phyloP scores from a whole-genome alignment of 1,140 invertebrate species.

The Sycophila sp. region DNA sequence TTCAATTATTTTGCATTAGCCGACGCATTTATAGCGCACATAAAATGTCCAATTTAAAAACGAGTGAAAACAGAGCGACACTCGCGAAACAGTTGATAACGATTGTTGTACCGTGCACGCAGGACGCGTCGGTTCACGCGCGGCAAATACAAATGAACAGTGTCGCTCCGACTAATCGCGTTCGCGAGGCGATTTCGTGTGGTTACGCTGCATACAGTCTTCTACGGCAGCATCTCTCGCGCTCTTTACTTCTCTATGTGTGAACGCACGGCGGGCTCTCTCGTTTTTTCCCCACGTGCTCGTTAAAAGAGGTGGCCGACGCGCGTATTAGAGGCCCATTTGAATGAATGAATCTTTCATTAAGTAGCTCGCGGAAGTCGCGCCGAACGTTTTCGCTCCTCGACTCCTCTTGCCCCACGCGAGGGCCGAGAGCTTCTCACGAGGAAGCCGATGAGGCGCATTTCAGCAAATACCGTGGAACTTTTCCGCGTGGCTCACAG shows the following conservation, averaged over 20 bases:
- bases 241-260: neutral
- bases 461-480: no score
- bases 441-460: no score
- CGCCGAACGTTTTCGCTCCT: no score
- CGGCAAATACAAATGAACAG: slow-evolving; percentile 44
- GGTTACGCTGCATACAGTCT: no score
- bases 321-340: slow-evolving; percentile 1
- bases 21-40: no score
- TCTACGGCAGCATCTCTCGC: no score
- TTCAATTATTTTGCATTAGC: no score
- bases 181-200: neutral
- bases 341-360: slow-evolving; percentile 39
- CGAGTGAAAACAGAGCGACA: no score
- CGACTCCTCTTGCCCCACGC: neutral
- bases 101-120: slow-evolving; percentile 44
- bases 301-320: neutral
- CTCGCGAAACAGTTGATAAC: slow-evolving; percentile 47
- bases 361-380: slow-evolving; percentile 16
- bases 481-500: no score
- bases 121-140: slow-evolving; percentile 29
- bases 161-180: neutral
- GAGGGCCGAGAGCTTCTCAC: neutral
- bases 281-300: neutral
- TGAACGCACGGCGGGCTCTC: no score
- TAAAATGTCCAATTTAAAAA: no score